Conservation (phyloP, 2,888 invertebrate genomes). For the Spatulosminthurus flaviceps region DNA sequence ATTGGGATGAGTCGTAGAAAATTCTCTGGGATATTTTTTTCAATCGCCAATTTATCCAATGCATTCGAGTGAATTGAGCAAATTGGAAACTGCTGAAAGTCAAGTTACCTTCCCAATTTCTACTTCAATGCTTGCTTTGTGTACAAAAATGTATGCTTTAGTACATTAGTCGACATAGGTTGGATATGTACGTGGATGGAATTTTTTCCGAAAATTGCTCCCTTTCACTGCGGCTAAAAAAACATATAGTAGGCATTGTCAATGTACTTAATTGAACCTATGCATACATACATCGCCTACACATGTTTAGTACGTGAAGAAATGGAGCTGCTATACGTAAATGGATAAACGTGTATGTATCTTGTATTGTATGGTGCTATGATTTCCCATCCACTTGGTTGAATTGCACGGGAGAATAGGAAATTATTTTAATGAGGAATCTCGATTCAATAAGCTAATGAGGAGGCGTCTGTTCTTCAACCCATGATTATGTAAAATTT, state of each 20-base stretch:
- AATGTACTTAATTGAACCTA: not conserved
- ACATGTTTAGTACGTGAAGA: too few species aligned
- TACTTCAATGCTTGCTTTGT: not conserved
- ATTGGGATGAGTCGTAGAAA: not conserved
- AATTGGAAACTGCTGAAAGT: not conserved
- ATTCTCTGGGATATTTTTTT: not conserved
- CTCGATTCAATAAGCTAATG: constrained; percentile 12
- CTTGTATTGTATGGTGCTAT: not conserved
- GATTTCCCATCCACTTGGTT: not conserved
- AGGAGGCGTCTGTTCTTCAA: not conserved
- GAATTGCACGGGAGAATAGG: not conserved
- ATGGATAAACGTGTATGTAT: too few species aligned
- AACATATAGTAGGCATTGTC: too few species aligned
- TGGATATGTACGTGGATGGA: too few species aligned
- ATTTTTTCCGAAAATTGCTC: too few species aligned
- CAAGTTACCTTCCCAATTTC: not conserved
- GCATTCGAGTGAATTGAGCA: not conserved
- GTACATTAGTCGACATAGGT: too few species aligned
- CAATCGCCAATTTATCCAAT: not conserved
- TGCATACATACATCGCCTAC: too few species aligned
- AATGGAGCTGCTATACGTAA: too few species aligned
- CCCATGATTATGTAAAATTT: too few species aligned
- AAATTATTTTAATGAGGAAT: constrained; percentile 14
- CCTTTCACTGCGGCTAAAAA: too few species aligned
- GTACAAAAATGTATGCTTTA: too few species aligned